Evolutionary conservation across 92 coral and sea anemone species (phyloP), one percentile per base, ranked within the genome.

Genomic region (Porites rus): DNA sequence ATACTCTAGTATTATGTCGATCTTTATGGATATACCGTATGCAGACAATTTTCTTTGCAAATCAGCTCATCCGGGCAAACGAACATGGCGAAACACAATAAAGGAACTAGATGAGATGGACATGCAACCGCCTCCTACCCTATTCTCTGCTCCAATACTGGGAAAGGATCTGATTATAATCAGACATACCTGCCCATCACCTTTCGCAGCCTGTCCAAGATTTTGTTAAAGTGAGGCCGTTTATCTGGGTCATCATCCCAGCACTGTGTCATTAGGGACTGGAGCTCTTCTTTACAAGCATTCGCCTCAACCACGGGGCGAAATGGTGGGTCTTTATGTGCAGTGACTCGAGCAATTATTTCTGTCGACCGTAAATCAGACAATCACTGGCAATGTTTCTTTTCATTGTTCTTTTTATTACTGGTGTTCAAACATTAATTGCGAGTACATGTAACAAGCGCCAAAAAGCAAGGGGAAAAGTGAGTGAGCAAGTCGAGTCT

Each of bases 231-330:
- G 79, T 93, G 96, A 6, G 94, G 96, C 50, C 96, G 72, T 46
- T 86, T 88, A 70, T 93, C 96, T 1, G 93, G 96, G 38, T 93
- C 96, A 11, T 84, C 92, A 65, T 93, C 94, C 96, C 96, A 93
- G 84, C 94, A 93, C 72, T 93, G 94, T 24, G 92, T 93, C 96
- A 93, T 93, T 52, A 93, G 72, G 16, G 94, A 75, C 51, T 84
- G 91, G 10, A 93, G 71, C 75, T 96, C 97, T 25, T 92, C 89
- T 76, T 96, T 96, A 79, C 96, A 93, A 13, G 95, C 92, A 74
- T 82, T 89, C 1, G 76, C 80, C 1, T 90, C 85, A 18, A 96
- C 97, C 3, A 96, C 86, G 52, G 98, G 98, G 71, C 98, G 93
- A 68, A 92, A 94, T 21, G 98, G 95, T 1, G 98, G 96, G 10